Evolutionary conservation across 2,113 vertebrate species (phyloP), one percentile per base, ranked within the genome.

Genomic region (Ramphastos sulfuratus): DNA sequence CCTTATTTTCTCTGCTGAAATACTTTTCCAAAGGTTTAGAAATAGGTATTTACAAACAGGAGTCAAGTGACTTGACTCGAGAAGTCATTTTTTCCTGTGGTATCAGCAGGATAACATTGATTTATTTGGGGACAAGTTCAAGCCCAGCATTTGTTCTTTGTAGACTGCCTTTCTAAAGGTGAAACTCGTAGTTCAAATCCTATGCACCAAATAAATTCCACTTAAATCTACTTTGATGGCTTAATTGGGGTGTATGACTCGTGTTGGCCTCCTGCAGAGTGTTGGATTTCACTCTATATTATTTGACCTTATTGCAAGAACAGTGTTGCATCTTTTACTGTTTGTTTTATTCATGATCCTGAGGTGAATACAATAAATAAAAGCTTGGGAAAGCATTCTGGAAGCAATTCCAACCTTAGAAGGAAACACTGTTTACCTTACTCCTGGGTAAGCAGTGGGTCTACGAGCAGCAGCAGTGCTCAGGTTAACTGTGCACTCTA

Each of bases 291-390:
- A 90, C 85, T 94, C 77, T 42, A 1, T 75, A 75, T 95, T 93
- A 63, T 88, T 94, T 95, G 94, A 92, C 95, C 93, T 92, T 92
- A 93, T 78, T 58, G 73, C 33, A 46, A 82, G 73, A 95, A 77
- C 56, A 84, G 39, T 6, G 50, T 78, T 95, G 85, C 87, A 59
- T 94, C 80, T 92, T 95, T 90, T 86, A 72, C 30, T 66, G n/a
- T 94, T 96, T 91, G 85, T 92, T 96, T 96, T 96, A 96, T 96
- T 96, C 93, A 94, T 95, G 93, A 93, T 96, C 72, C 85, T 83
- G 82, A 74, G 89, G 87, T 74, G 89, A 96, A 94, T 71, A 71
- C 85, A 92, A 94, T 92, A 95, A 94, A 94, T 82, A 93, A 91
- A 88, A 90, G 61, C 82, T 54, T 89, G 81, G 7, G 78, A 92